Evolutionary conservation across 2,797 vertebrate genomes (phyloP).

Genomic region (Lepilemur ruficaudatus): DNA sequence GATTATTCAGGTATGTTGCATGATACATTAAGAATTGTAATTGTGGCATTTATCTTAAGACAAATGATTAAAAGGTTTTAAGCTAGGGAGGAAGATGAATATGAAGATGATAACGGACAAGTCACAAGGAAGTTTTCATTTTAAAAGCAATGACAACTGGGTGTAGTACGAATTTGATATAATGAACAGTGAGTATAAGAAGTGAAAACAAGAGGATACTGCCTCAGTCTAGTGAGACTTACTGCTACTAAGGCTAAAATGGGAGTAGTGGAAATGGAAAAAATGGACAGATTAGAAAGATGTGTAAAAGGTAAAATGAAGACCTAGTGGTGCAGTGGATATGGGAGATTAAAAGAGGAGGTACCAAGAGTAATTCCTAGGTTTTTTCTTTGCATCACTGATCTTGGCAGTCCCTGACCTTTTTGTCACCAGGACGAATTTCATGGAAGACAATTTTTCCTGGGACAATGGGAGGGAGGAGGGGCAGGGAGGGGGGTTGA

Average conservation of each 20-base stretch:
- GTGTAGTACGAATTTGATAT: neutral
- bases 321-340: neutral
- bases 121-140: neutral
- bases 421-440: no score
- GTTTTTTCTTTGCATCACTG: neutral
- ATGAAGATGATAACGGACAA: neutral
- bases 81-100: neutral
- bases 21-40: neutral
- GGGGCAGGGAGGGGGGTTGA: no score
- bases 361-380: neutral
- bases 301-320: neutral
- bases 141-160: neutral
- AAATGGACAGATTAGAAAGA: neutral
- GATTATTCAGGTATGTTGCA: neutral
- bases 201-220: neutral
- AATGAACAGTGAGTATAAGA: neutral
- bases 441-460: no score
- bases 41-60: neutral
- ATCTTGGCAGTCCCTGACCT: neutral
- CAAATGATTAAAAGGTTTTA: neutral
- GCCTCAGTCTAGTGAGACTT: neutral
- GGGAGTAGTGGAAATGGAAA: neutral
- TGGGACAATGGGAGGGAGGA: no score
- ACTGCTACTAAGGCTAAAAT: no score
- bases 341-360: neutral